phyloP scores from a whole-genome alignment of 2,113 vertebrate species.

The Struthidea cinerea region DNA sequence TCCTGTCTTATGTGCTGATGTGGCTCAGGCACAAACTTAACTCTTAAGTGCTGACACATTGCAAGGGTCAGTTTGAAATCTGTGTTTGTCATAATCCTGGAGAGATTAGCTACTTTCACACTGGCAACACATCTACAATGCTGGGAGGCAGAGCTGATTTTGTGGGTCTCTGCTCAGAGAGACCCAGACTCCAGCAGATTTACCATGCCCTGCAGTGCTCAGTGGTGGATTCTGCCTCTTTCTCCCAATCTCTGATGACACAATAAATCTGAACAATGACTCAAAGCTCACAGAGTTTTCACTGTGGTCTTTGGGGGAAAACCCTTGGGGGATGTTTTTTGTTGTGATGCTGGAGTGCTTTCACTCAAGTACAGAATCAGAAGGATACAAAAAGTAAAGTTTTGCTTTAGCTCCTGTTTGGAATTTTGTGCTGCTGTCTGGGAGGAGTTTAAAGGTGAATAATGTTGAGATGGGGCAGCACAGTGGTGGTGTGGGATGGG shows the following conservation, averaged over 20 bases:
- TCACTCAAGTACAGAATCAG: background rate
- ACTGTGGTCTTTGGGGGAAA: background rate
- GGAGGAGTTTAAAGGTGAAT: background rate
- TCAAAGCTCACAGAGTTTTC: background rate
- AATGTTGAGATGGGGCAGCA: background rate
- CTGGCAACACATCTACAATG: rapidly evolving
- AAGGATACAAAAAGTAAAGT: background rate
- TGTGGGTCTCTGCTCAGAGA: background rate
- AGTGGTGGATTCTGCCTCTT: background rate
- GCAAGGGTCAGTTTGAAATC: background rate
- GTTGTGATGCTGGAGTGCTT: background rate
- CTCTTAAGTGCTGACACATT: background rate
- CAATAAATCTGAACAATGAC: background rate
- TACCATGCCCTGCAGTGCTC: background rate
- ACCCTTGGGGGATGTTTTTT: background rate
- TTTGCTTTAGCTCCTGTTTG: background rate
- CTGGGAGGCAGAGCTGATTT: background rate
- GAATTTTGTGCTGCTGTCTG: background rate
- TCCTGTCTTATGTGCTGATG: background rate
- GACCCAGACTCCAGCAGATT: background rate
- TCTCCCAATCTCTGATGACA: background rate
- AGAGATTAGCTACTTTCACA: background rate
- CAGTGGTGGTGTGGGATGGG: background rate
- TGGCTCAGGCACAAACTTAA: background rate
- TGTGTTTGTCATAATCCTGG: background rate